Percentiles rank a stretch among this genome's conserved stretches.
These are phyloP conservation scores for Ctenodactylus gundi DNA, from an alignment of 2,113 vertebrate genomes.

Conservation along the genomic window DNA sequence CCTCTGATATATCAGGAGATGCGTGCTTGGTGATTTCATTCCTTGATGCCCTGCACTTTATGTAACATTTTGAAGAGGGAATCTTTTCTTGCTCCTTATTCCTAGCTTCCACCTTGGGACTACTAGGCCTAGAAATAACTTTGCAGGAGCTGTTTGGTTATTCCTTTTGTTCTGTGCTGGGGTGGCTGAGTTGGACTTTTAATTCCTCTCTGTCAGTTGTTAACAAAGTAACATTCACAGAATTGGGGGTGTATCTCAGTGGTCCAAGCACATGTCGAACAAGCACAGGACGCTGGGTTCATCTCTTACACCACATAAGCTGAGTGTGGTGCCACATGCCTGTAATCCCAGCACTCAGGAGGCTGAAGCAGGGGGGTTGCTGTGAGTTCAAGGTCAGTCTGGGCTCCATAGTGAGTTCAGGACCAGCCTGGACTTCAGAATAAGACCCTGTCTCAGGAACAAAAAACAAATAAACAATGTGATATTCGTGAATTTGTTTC, in stretches of 20 bases:
- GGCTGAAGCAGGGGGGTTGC: no score
- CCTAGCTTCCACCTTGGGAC: neutral
- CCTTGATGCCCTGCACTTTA: neutral
- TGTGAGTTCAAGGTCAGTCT: no score
- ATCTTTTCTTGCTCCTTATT: neutral
- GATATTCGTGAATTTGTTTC: neutral
- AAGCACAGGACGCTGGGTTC: no score
- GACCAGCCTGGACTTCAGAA: no score
- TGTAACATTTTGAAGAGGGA: neutral
- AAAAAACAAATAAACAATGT: no score
- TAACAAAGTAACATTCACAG: neutral
- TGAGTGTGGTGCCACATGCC: no score
- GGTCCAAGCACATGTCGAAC: no score
- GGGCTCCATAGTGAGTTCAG: no score
- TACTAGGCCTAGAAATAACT: neutral
- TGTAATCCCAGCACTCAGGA: no score
- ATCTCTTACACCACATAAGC: no score
- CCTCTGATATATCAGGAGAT: slow-evolving; percentile 35
- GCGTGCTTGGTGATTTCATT: neutral
- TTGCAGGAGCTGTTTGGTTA: neutral
- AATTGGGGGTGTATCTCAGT: no score
- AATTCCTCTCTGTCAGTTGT: neutral
- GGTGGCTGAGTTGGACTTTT: neutral
- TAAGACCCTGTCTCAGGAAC: no score
- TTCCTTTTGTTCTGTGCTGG: neutral